Evolutionary conservation across 92 coral and sea anemone genomes (phyloP), one percentile per base, ranked within the genome.

Genomic region (Isaurus tuberculatus): DNA sequence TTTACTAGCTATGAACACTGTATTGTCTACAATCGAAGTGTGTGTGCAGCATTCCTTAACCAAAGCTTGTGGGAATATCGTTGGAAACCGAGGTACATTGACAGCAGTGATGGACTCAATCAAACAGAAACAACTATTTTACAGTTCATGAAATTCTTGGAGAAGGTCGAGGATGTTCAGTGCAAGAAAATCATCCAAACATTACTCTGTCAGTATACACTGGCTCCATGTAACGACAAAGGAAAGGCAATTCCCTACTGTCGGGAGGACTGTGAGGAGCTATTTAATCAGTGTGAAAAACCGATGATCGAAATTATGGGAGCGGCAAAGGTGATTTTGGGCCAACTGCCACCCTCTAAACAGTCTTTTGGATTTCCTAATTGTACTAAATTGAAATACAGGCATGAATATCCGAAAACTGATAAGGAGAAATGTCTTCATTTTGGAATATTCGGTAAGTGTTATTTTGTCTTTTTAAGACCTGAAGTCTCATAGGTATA

Each of bases 361-460:
- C 81, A 72, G 1, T 91, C 92, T 17, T 36, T 94, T 17, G 93
- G 90, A 2, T 83, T 94, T 23, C 98, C 99, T 0, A 89, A 90
- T 63, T 94, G 98, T 61, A 79, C 98, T 26, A 77, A 86, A 31
- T 80, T 84, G 10, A 88, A 73, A 22, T 90, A 88, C 74, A 42
- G 36, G 19, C 48, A 22, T 20, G 81, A 81, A 17, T 83, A 74
- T 51, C 83, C 83, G 6, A 11, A 36, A 8, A 73, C 77, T 25
- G 25, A 23, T 29, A 88, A 88, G 17, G 40, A 20, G 43, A 84
- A 90, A 1, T 96, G 99, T 57, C 81, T 88, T 25, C 96, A 94
- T 55, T 86, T 85, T 84, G 99, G 98, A 32, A 44, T 96, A 32
- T 94, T 92, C 70, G 94, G 99, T 96, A 83, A 90, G 92, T 84